Base-by-base conservation (phyloP, 2,797 vertebrate genomes). In the Anabas testudineus region DNA sequence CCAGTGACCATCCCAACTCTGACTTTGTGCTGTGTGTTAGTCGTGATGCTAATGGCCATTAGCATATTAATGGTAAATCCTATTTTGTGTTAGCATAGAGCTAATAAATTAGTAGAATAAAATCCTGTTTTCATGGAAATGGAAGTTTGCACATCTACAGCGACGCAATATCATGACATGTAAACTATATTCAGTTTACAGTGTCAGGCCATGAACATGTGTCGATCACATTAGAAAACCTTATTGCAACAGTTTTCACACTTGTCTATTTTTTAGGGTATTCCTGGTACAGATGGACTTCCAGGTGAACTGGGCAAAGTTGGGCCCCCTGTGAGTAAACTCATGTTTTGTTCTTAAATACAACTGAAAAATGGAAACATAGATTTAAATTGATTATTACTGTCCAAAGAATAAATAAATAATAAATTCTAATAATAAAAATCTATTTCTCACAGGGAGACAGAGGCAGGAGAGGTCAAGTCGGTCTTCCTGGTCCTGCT, bases 241-340 rank as follows among this genome's bases (percentile, higher is more conserved):
- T 34, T 0, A 16, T 2, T 46, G 10, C 15, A 21, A 13, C 24
- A 41, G 13, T 36, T 10, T 37, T 36, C 15, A 5, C 7, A 22
- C 2, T 15, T 58, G 24, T 71, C 53, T 51, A 28, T 1, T 14
- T 74, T 60, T 51, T 48, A 99, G 97, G 97, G 97, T 48, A 92
- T 94, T 73, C 93, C 96, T 67, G 97, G 97, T 45, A 93, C 95
- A 61, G 91, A 96, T 53, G 97, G 97, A 46, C 94, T 99, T 21
- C 95, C 96, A 0, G 97, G 97, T 78, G 97, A 99, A 91, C 88
- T 99, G 63, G 97, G 97, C 14, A 96, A 92, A 87, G 91, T 92
- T 16, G 97, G 97, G 72, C 43, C 92, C 16, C 59, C 91, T 71
- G 97, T 99, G 89, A 98, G 96, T 96, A 87, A 2, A 43, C 5